Base-by-base conservation (phyloP, 1,140 invertebrate genomes). In the Thrips palmi region DNA sequence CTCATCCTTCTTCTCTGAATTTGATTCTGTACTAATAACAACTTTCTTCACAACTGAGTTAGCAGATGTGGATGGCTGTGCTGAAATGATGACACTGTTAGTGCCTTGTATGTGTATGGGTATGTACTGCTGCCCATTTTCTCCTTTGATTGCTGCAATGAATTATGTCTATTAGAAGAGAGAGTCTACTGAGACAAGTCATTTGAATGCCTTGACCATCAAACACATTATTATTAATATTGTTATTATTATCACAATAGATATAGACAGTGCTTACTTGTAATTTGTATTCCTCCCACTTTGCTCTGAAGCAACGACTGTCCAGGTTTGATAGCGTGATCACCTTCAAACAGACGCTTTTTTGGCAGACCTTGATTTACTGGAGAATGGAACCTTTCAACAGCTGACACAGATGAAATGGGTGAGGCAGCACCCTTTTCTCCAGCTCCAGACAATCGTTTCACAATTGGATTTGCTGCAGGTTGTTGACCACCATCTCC, bases 351-450 rank as follows among this genome's bases (percentile, higher is more conserved):
- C 4, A 71, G 49, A 37, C 69, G 66, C 45, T 67, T 72, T 43
- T 67, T 71, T 2, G 60, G 64, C 36, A 64, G 47, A 11, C 60
- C 62, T 19, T 59, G 59, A 7, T 58, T 46, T 2, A 65, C 49
- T 2, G 68, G 66, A 7, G 67, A 68, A 38, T 69, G 65, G 50
- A 73, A 75, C 45, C 70, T 49, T 33, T 70, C 66, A n/a, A n/a
- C n/a, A n/a, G n/a, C n/a, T 20, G 58, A 58, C 1, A 56, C 61
- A 19, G 65, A 57, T 14, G 63, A 60, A 10, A 57, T 55, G 7
- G 66, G 66, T 2, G 64, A 68, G 44, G 37, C 8, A 20, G 25
- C 28, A 39, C 19, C n/a, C 25, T 30, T 39, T 8, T 5, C n/a
- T n/a, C n/a, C n/a, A n/a, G n/a, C n/a, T n/a, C n/a, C n/a, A n/a